Evolutionary conservation across 2,888 invertebrate genomes (phyloP), one percentile per base, ranked within the genome.

Genomic region (Beris chalybata): DNA sequence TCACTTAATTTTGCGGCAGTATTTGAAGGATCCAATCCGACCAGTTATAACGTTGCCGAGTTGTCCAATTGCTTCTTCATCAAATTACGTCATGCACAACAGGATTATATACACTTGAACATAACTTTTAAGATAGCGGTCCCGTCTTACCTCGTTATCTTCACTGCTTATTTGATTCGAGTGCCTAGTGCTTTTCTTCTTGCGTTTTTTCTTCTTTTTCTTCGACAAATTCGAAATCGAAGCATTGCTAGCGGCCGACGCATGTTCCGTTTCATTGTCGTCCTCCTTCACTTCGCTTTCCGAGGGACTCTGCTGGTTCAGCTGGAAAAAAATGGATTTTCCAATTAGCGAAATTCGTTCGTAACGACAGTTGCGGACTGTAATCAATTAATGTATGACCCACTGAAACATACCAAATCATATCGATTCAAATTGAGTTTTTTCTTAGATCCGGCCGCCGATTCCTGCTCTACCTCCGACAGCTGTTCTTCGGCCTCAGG

Each of bases 271-370:
- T 74, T 87, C 85, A 74, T 85, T 84, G 74, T 88, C 88, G 74
- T 88, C 88, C 74, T 87, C 88, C 76, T 88, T 87, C 5, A 86
- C 86, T 77, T 88, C 89, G 71, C 87, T 87, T 74, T 89, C 89
- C 0, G 88, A 88, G 72, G 85, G 83, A 52, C 86, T 86, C 71
- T 85, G 85, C 74, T 88, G 85, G 78, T 88, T 87, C 65, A 89
- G 77, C 89, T 88, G 47, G 5, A 32, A 38, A 38, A 22, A 22
- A 22, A 22, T 22, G 22, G 22, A 2, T 22, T 22, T 6, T 48
- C 3, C 15, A 48, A 48, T 15, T 15, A 15, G 1, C 22, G 48
- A 48, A 48, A 48, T 4, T 5, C 1, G 5, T 1, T 48, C 38
- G 38, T 7, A 38, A 38, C 38, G 38, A 38, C 5, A 48, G 6